Evolutionary conservation across 2,888 invertebrate genomes (phyloP).

Genomic region (Philereme transversata): DNA sequence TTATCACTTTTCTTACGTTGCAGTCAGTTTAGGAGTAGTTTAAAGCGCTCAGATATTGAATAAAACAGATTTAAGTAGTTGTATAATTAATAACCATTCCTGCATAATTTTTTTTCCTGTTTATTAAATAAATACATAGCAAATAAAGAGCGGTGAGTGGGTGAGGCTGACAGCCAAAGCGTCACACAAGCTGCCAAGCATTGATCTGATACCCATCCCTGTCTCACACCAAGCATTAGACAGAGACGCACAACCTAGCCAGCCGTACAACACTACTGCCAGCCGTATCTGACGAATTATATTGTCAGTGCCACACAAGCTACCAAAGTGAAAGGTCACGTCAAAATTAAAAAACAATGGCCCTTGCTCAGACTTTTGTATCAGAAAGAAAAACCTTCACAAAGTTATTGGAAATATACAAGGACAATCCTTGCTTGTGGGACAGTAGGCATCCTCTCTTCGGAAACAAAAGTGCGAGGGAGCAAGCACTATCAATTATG

Average conservation of each 20-base stretch:
- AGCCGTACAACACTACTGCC: slow-evolving; percentile 11
- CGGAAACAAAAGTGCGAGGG: slow-evolving; percentile 27
- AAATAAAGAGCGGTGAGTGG: too few relatives aligned
- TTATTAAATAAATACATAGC: too few relatives aligned
- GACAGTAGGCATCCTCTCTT: slow-evolving; percentile 24
- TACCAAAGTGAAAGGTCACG: slow-evolving; percentile 1
- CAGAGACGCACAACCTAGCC: slow-evolving; percentile 10
- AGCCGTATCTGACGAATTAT: slow-evolving; percentile 11
- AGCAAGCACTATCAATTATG: slow-evolving; percentile 21
- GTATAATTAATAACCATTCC: too few relatives aligned
- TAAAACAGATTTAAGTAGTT: too few relatives aligned
- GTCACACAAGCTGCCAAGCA: slow-evolving; percentile 14
- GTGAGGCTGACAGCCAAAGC: background rate
- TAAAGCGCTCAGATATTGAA: too few relatives aligned
- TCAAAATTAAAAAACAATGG: slow-evolving; percentile 1
- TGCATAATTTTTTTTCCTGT: too few relatives aligned
- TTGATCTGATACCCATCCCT: slow-evolving; percentile 9
- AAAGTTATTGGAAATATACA: slow-evolving; percentile 34
- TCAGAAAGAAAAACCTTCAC: slow-evolving; percentile 27
- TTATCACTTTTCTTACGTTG: too few relatives aligned
- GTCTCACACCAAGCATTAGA: slow-evolving; percentile 7
- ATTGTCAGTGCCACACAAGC: slow-evolving; percentile 20
- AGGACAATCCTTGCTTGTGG: slow-evolving; percentile 36
- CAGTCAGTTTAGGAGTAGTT: too few relatives aligned
- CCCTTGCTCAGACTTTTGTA: background rate